Conservation (phyloP, 2,797 vertebrate genomes). For the Syngnathus acus region DNA sequence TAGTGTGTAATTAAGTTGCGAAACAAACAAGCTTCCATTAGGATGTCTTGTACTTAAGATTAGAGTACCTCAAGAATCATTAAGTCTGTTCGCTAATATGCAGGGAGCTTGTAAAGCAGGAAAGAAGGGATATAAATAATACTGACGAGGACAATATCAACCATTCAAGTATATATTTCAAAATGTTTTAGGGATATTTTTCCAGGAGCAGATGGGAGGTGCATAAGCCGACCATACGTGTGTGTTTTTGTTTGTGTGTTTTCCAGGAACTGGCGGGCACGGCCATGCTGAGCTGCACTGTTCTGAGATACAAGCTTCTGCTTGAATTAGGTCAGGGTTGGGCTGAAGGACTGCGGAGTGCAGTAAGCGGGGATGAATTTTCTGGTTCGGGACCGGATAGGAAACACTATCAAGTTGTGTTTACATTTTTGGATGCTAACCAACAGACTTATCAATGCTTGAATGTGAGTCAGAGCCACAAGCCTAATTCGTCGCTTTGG, state of each 20-base stretch:
- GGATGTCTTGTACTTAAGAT: constrained; percentile 19
- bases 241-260: constrained; percentile 8
- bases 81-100: constrained; percentile 21
- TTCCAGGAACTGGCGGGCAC: constrained; percentile 49
- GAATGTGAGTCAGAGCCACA: not conserved
- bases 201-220: constrained; percentile 48
- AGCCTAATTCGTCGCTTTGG: constrained; percentile 15
- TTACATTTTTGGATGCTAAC: not conserved
- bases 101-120: constrained; percentile 20
- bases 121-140: constrained; percentile 21
- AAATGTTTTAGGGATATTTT: constrained; percentile 21
- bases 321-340: constrained; percentile 61
- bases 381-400: constrained; percentile 21
- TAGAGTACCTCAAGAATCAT: constrained; percentile 22
- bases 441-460: not conserved
- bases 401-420: constrained; percentile 15
- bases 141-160: constrained; percentile 28
- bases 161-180: constrained; percentile 18
- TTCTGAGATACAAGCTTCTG: constrained; percentile 49
- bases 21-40: constrained; percentile 2
- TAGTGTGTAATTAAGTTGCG: constrained; percentile 23
- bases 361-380: constrained; percentile 47
- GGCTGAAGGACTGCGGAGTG: constrained; percentile 46
- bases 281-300: constrained; percentile 50
- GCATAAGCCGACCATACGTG: constrained; percentile 17